phyloP scores from a whole-genome alignment of 1,140 invertebrate species.

The fruit fly (Drosophila melanogaster) region DNA sequence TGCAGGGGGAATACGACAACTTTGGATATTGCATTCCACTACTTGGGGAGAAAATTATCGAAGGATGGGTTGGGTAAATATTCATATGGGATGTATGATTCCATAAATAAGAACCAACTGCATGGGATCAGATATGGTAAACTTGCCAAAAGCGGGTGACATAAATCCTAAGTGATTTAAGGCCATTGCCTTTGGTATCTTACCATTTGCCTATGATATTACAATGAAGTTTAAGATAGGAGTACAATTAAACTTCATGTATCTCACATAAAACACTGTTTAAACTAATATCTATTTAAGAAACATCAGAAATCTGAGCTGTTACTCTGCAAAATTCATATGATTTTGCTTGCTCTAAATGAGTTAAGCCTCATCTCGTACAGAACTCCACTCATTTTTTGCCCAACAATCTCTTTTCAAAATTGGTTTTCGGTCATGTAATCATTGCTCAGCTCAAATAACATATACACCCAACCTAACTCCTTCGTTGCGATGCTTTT shows the following conservation, averaged over 20 bases:
- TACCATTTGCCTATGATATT: no score
- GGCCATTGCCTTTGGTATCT: no score
- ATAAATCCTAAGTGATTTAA: not conserved
- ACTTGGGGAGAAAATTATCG: not conserved
- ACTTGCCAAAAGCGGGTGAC: not conserved
- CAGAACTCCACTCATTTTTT: not conserved
- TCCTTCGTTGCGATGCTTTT: constrained; percentile 48
- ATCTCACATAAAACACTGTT: no score
- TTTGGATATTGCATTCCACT: constrained; percentile 47
- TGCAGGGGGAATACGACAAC: constrained; percentile 41
- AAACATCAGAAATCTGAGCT: no score
- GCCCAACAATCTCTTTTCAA: constrained; percentile 22
- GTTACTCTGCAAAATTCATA: not conserved
- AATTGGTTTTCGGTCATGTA: constrained; percentile 42
- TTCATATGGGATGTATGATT: constrained; percentile 20
- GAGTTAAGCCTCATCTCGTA: constrained; percentile 8
- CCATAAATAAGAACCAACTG: constrained; percentile 2
- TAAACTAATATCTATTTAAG: no score
- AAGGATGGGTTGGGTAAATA: constrained; percentile 5
- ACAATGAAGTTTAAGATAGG: no score
- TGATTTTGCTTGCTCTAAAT: constrained; percentile 11
- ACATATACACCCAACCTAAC: constrained; percentile 42
- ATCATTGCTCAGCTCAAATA: constrained; percentile 74
- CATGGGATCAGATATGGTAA: not conserved
- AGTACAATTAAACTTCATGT: no score